Percentiles rank a stretch among this genome's conserved stretches.
Evolutionary conservation across 2,797 vertebrate species (phyloP).

Genomic region (Cryptoblepharus egeriae): DNA sequence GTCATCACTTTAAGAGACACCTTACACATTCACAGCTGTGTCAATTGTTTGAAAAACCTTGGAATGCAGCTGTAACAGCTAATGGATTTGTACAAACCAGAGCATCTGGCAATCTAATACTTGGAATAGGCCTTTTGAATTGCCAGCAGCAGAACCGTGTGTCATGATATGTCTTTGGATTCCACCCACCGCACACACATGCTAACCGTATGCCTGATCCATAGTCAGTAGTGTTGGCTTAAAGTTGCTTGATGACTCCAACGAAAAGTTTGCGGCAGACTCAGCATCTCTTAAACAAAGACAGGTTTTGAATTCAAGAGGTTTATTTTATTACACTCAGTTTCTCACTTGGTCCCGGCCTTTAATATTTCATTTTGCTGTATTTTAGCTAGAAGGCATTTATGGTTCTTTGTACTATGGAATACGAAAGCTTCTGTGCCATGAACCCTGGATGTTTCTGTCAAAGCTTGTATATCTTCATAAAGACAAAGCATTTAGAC

Average conservation of each 20-base stretch:
- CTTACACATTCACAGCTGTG: slow-evolving; percentile 51
- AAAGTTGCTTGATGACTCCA: not conserved
- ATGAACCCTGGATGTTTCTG: not conserved
- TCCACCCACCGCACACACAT: slow-evolving; percentile 25
- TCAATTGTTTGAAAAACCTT: slow-evolving; percentile 50
- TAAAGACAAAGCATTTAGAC: rapidly evolving
- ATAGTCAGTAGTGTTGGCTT: slow-evolving; percentile 6
- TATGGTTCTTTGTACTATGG: not conserved
- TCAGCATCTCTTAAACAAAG: not conserved
- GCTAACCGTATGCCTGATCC: not conserved
- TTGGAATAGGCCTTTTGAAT: slow-evolving; percentile 39
- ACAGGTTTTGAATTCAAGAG: not conserved
- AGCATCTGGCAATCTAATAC: slow-evolving; percentile 55
- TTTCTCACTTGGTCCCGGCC: not conserved
- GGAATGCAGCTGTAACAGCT: slow-evolving; percentile 57
- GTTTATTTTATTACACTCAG: not conserved
- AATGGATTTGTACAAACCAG: slow-evolving; percentile 13
- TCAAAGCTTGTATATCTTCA: not conserved
- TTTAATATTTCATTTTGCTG: not conserved
- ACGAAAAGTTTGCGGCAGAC: not conserved
- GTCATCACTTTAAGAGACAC: slow-evolving; percentile 46
- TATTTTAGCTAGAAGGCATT: not conserved
- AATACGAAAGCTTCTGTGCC: too few relatives aligned
- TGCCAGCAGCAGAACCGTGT: slow-evolving; percentile 2
- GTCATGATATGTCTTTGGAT: slow-evolving; percentile 31